phyloP scores from a whole-genome alignment of 1,140 invertebrate genomes.

The Oryctes rhinoceros region DNA sequence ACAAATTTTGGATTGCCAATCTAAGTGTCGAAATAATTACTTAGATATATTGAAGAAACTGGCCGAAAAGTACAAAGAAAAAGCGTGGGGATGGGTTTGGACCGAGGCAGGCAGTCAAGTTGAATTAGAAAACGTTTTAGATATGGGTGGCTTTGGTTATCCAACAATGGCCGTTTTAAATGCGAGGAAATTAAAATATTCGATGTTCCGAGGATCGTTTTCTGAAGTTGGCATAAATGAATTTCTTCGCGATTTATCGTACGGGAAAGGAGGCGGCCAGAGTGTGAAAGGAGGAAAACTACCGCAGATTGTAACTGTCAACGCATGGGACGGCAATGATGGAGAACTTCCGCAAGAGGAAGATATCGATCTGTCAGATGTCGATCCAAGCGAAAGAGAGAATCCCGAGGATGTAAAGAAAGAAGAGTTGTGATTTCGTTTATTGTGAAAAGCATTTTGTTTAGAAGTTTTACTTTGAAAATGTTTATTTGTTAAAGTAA shows the following conservation, averaged over 20 bases:
- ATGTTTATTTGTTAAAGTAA: not conserved
- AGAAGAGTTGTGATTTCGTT: slow-evolving; percentile 38
- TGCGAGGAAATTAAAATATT: slow-evolving; percentile 95
- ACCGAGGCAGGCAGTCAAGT: slow-evolving; percentile 85
- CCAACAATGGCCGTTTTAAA: slow-evolving; percentile 95
- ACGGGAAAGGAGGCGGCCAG: not conserved
- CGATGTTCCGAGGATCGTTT: slow-evolving; percentile 92
- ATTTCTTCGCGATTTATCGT: slow-evolving; percentile 43
- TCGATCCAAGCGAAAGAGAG: not conserved
- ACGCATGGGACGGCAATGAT: slow-evolving; percentile 29
- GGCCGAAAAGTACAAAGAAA: slow-evolving; percentile 92
- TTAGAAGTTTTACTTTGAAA: no score
- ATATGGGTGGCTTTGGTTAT: slow-evolving; percentile 90
- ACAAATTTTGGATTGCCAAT: slow-evolving; percentile 95
- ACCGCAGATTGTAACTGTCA: not conserved
- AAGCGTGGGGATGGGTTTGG: slow-evolving; percentile 93
- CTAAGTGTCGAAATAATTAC: slow-evolving; percentile 90
- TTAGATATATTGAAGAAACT: slow-evolving; percentile 76
- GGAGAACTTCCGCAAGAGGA: slow-evolving; percentile 31
- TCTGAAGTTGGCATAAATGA: slow-evolving; percentile 83
- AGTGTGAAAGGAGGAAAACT: not conserved
- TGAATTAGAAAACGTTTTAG: slow-evolving; percentile 85
- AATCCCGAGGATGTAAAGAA: not conserved
- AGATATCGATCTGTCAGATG: slow-evolving; percentile 26
- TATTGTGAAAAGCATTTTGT: not conserved